A percentile compares a stretch with the other conserved stretches of the same genome.
These are phyloP conservation scores for Thereva unica DNA, from an alignment of 2,888 invertebrate genomes.

Conservation along the genomic window DNA sequence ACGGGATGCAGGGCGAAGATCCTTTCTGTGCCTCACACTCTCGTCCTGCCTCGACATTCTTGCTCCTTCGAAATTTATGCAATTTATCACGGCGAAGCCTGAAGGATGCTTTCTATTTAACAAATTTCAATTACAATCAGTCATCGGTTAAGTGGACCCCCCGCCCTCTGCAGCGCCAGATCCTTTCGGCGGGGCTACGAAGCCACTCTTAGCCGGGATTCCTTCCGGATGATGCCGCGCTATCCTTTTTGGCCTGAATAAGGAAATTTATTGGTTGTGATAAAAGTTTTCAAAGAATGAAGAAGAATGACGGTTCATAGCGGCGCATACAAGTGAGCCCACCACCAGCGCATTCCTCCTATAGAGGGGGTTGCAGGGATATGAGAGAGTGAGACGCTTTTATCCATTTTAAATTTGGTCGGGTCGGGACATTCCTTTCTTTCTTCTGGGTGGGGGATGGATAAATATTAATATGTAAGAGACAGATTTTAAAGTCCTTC, in stretches of 20 bases:
- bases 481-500: no score
- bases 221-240: neutral
- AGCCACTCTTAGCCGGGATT: neutral
- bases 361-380: no score
- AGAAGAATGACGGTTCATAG: neutral
- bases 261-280: slow-evolving; percentile 13
- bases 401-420: no score
- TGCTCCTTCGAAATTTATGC: neutral
- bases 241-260: slow-evolving; percentile 6
- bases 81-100: neutral
- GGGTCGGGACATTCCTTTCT: no score
- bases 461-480: no score
- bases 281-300: slow-evolving; percentile 14
- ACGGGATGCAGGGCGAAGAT: slow-evolving; percentile 3
- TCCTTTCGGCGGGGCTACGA: neutral
- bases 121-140: slow-evolving; percentile 39
- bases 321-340: neutral
- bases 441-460: no score
- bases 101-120: slow-evolving; percentile 19
- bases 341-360: neutral
- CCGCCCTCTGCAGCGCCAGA: neutral
- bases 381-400: no score
- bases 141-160: slow-evolving; percentile 29
- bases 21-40: neutral
- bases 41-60: neutral